Conservation (phyloP, 1,140 invertebrate genomes). For the Sitobion miscanthi region DNA sequence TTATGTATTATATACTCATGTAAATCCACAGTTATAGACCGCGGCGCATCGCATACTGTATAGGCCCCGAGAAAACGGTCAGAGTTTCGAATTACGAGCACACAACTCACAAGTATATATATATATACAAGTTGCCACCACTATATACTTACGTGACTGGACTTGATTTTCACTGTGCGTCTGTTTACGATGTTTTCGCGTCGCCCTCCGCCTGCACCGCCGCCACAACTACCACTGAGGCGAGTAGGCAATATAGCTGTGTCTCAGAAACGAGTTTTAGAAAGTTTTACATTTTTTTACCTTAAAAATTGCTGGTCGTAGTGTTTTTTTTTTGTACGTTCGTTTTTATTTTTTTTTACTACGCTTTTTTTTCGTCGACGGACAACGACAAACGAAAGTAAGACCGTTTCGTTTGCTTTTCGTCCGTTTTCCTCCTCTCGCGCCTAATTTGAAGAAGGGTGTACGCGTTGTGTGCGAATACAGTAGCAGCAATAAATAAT, state of each 20-base stretch:
- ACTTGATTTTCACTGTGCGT: slow-evolving; percentile 35
- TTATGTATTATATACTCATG: not conserved
- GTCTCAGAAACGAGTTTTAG: slow-evolving; percentile 39
- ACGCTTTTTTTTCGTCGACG: not conserved
- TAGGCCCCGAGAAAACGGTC: not conserved
- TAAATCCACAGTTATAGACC: not conserved
- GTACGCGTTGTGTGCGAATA: not conserved
- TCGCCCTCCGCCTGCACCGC: not conserved
- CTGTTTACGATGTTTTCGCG: slow-evolving; percentile 34
- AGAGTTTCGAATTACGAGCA: not conserved
- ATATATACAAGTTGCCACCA: not conserved
- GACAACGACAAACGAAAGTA: slow-evolving; percentile 23
- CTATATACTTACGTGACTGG: slow-evolving; percentile 31
- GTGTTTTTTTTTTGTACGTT: slow-evolving; percentile 4
- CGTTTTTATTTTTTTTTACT: not conserved
- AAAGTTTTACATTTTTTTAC: slow-evolving; percentile 47
- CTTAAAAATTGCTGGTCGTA: slow-evolving; percentile 9
- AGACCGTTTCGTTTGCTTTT: slow-evolving; percentile 6
- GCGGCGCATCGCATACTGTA: no score
- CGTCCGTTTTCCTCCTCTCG: not conserved
- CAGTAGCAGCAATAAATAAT: not conserved
- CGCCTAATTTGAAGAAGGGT: not conserved
- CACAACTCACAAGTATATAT: not conserved
- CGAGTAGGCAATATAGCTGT: not conserved
- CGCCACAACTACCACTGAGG: not conserved